phyloP scores from a whole-genome alignment of 2,888 invertebrate genomes.

The Eupithecia subfuscata region DNA sequence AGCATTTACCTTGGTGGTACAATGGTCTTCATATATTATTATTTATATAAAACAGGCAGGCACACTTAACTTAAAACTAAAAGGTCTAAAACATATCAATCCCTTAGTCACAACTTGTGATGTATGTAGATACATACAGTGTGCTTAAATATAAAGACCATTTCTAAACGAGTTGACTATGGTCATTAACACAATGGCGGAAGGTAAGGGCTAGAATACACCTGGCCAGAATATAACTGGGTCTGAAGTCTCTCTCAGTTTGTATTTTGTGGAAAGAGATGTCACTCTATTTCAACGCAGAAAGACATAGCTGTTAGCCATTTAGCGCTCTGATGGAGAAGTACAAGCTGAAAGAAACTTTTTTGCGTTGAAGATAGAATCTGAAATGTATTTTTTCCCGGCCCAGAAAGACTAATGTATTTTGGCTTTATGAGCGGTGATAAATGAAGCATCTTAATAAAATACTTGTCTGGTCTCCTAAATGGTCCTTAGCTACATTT shows the following conservation, averaged over 20 bases:
- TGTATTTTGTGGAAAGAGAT: too few relatives aligned
- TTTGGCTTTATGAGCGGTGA: too few relatives aligned
- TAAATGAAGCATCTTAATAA: background rate
- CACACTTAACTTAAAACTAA: conserved; percentile 67
- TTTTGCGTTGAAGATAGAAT: too few relatives aligned
- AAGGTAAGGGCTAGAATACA: background rate
- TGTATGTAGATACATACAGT: conserved; percentile 60
- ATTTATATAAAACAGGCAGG: conserved; percentile 62
- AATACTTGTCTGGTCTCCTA: background rate
- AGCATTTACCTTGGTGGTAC: conserved; percentile 28
- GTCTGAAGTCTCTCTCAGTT: too few relatives aligned
- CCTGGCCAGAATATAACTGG: too few relatives aligned
- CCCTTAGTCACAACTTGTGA: conserved; percentile 76
- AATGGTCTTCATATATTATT: conserved; percentile 37
- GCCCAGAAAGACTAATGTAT: background rate
- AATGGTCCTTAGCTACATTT: background rate
- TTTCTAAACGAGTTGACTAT: background rate
- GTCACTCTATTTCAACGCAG: too few relatives aligned
- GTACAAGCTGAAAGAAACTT: too few relatives aligned
- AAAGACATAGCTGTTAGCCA: too few relatives aligned
- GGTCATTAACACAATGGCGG: background rate
- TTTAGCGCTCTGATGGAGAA: too few relatives aligned
- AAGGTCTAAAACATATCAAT: conserved; percentile 69
- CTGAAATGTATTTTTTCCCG: too few relatives aligned
- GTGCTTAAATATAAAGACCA: conserved; percentile 41